Evolutionary conservation across 1,140 invertebrate genomes (phyloP), one percentile per base, ranked within the genome.

Genomic region (Drosophila lini): DNA sequence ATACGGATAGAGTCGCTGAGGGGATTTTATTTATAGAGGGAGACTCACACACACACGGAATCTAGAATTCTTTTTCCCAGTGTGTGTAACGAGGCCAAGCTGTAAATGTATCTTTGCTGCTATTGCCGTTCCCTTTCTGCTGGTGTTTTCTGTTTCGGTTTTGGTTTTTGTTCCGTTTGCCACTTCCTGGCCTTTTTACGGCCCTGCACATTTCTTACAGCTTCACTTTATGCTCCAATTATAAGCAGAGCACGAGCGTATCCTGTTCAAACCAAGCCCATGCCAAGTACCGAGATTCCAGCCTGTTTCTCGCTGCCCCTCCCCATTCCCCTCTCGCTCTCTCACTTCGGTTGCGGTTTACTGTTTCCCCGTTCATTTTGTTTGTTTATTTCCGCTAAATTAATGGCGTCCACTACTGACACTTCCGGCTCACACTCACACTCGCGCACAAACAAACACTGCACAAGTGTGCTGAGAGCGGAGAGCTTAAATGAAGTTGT

Each of bases 331-430:
- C 61, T 7, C 32, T 22, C 32, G 25, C 34, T 47, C 32, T 36
- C 19, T 9, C 10, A 16, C 16, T 48, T 38, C 53, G 28, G 28
- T 42, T 80, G 80, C 55, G 77, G 81, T 83, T 84, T 77, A 75
- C 61, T 81, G 63, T 74, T 81, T 69, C 74, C 61, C 71, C 73
- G 84, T 84, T 88, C 62, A 78, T 84, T 89, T 84, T 84, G 78
- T 80, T 88, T 88, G 84, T 80, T 80, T 88, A 84, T 88, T 89
- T 89, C 84, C 77, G 84, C 80, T 84, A 84, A 88, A 88, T 88
- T 89, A 88, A 88, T 88, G 80, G 84, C 84, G 84, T 88, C 80
- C 80, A 89, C 77, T 78, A 76, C 83, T 83, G 77, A 88, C 80
- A 86, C 68, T 89, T 86, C 83, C 83, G 83, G 25, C 62, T 67